Evolutionary conservation across 2,888 invertebrate species (phyloP), one percentile per base, ranked within the genome.

Genomic region (Chaetogeoica ovagalla): DNA sequence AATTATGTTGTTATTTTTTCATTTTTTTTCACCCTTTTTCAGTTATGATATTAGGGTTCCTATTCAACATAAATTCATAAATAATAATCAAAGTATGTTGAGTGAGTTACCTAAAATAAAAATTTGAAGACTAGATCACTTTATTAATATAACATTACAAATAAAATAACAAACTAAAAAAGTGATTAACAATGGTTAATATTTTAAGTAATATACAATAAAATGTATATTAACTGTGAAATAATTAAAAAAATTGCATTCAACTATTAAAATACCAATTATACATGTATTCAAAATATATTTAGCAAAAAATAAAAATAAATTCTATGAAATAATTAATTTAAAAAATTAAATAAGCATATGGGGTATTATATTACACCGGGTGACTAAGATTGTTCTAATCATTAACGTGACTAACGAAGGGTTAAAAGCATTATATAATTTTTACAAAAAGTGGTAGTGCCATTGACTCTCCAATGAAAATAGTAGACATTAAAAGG

Each of bases 61-160:
- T 63, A 63, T 37, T 8, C 6, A 37, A 63, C n/a, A 5, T 17
- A 17, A 19, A 63, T 62, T 62, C 17, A 15, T 62, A 62, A 37
- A 30, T 63, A 8, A 63, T 63, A 63, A 63, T 17, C 62, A 63
- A 7, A 63, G 30, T 59, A 62, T 62, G 13, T 62, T 23, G 60
- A 30, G 30, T 30, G 60, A 23, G 60, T 23, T 62, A 62, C 15
- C 23, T 11, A 62, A 23, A 62, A 62, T 62, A 30, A 62, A 62
- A 62, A 62, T 62, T 62, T 62, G 17, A 62, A 23, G 23, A 62
- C 60, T 62, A 62, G 60, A 62, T 62, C 60, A 30, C 23, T 62
- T 62, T 62, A 62, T 62, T 62, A 62, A 62, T 62, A 62, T 62
- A 62, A 62, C 60, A 23, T 62, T 62, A 62, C 60, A 62, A 62